These are phyloP conservation scores for Pecten maximus DNA, from an alignment of 2,888 invertebrate genomes.

Conservation along the genomic window DNA sequence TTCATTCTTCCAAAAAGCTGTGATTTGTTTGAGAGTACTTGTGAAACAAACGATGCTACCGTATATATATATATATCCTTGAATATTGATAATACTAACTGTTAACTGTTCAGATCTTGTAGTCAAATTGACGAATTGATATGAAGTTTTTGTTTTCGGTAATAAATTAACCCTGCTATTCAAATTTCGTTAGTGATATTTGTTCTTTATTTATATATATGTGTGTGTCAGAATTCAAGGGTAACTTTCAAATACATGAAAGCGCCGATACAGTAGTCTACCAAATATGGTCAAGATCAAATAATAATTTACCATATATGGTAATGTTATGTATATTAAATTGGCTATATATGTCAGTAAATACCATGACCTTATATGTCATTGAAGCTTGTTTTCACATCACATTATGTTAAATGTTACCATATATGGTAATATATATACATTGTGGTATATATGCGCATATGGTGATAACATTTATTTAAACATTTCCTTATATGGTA, in stretches of 20 bases:
- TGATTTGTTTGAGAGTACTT: conserved; percentile 20
- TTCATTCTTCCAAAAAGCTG: conserved; percentile 26
- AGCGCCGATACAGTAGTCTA: background rate
- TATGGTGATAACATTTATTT: background rate
- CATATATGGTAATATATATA: background rate
- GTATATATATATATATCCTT: conserved; percentile 13
- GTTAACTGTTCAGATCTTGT: background rate
- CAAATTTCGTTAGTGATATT: background rate
- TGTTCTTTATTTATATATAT: background rate
- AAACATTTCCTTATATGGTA: background rate
- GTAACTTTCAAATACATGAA: background rate
- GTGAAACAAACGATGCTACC: background rate
- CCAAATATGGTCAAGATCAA: background rate
- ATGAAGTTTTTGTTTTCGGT: background rate
- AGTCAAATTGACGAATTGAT: background rate
- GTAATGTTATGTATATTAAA: conserved; percentile 17
- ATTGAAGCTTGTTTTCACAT: background rate
- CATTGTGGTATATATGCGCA: background rate
- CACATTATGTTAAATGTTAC: background rate
- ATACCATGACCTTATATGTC: background rate
- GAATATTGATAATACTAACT: background rate
- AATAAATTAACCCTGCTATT: background rate
- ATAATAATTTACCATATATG: conserved; percentile 8
- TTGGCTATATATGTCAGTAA: background rate
- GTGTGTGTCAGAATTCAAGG: background rate